A percentile compares a stretch with the other conserved stretches of the same genome.
These are phyloP conservation scores for Tachyglossus aculeatus DNA, from an alignment of 2,797 vertebrate species.

Conservation along the genomic window DNA sequence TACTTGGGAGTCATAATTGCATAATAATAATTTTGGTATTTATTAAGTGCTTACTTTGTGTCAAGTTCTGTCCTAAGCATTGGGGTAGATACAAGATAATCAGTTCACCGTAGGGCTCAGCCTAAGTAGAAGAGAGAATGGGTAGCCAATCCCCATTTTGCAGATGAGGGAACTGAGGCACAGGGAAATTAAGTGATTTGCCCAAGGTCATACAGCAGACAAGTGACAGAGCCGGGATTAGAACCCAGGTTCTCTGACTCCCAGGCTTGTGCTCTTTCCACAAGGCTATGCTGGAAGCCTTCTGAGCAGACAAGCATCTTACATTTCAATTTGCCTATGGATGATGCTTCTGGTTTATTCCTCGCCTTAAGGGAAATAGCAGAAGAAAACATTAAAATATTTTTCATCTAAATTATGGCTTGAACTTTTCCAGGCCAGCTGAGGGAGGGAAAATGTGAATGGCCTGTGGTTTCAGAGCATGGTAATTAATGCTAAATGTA, in stretches of 20 bases:
- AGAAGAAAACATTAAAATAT: neutral
- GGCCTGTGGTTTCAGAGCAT: conserved; percentile 5
- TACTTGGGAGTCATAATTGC: too few species aligned
- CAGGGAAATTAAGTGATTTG: neutral
- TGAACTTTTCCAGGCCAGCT: conserved; percentile 21
- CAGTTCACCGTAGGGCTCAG: too few species aligned
- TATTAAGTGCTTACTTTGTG: too few species aligned
- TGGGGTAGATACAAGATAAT: too few species aligned
- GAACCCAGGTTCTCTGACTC: neutral
- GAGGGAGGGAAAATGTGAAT: conserved; percentile 13
- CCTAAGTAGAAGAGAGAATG: too few species aligned
- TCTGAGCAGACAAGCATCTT: neutral
- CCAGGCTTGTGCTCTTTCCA: neutral
- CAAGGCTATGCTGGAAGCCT: neutral
- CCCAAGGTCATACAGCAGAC: neutral
- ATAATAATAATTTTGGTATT: too few species aligned
- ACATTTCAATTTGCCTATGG: neutral
- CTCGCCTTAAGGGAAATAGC: neutral
- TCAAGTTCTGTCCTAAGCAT: too few species aligned
- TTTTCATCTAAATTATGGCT: neutral
- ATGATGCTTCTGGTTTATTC: neutral
- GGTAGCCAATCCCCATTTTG: too few species aligned
- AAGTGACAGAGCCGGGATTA: neutral
- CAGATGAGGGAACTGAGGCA: too few species aligned
- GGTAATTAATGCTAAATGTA: conserved; percentile 51